Base-by-base conservation (phyloP, 2,113 vertebrate genomes). In the Acrocephalus arundinaceus region DNA sequence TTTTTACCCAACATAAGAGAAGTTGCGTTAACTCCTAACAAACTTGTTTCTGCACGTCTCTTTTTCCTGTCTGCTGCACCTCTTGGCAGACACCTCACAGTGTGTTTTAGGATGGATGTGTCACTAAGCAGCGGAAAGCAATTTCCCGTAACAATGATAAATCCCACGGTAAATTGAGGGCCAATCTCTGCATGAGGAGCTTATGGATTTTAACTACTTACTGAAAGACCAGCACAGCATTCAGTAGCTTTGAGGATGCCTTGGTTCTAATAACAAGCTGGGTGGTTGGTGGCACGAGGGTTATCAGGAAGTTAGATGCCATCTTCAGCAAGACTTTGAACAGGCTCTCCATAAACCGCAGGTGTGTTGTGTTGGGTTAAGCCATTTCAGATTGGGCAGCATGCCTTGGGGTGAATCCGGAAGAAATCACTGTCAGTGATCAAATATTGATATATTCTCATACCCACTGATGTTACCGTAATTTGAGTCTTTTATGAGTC, bases 401-500 rank as follows among this genome's bases (percentile, higher is more conserved):
- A 54, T 87, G 94, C 90, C 75, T 92, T 78, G 82, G 78, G 79
- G 67, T 76, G 87, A 94, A 96, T 96, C 91, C 77, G 79, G 95
- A 96, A 92, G 83, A 83, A 85, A 87, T 93, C 79, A 51, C 83
- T 90, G 49, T 57, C 73, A 85, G 43, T 52, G 67, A 74, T 90
- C 92, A 94, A 97, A 97, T 78, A 93, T 78, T 96, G 87, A 87
- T 97, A 66, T 75, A 92, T 93, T 97, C 95, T 98, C 93, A 89
- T 76, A 85, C 27, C 55, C 51, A 39, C 46, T 54, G 48, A 87
- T 84, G 70, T 70, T 74, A 43, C 62, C 35, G 75, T 90, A 97
- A 96, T 96, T 95, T 90, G 90, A 97, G 93, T 93, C 54, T 96
- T 98, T 98, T 98, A 98, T 97, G 97, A 97, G 93, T 78, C 88